These are phyloP conservation scores for Leucania comma DNA, from an alignment of 2,888 invertebrate genomes.

Conservation along the genomic window DNA sequence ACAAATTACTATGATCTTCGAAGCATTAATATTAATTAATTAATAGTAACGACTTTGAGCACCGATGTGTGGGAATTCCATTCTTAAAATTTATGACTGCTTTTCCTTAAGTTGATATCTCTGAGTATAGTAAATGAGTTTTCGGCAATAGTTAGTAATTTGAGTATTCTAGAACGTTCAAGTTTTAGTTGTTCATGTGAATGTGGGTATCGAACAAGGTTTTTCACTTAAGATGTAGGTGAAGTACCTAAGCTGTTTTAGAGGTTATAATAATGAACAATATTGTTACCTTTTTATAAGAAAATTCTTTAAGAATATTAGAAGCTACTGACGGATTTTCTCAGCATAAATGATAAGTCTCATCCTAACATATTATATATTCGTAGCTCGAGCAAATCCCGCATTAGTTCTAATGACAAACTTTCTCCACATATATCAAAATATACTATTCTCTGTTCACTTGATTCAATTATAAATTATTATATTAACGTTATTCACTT, in stretches of 20 bases:
- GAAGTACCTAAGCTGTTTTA: constrained; percentile 20
- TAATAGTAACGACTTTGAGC: too few relatives aligned
- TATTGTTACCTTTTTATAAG: constrained; percentile 10
- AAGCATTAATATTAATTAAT: too few relatives aligned
- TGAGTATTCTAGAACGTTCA: constrained; percentile 20
- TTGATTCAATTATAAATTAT: constrained; percentile 1
- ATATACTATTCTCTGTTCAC: too few relatives aligned
- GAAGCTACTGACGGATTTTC: neutral
- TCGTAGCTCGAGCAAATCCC: too few relatives aligned
- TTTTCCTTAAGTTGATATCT: neutral
- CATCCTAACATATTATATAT: too few relatives aligned
- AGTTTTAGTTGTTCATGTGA: constrained; percentile 12
- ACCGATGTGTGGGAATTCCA: too few relatives aligned
- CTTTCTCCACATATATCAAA: too few relatives aligned
- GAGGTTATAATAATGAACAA: constrained; percentile 21
- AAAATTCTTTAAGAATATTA: neutral
- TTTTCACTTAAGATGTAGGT: constrained; percentile 50
- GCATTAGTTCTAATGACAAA: too few relatives aligned
- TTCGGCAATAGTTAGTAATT: constrained; percentile 23
- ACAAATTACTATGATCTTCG: too few relatives aligned
- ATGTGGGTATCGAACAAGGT: constrained; percentile 38
- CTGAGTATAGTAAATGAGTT: neutral
- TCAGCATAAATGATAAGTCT: too few relatives aligned
- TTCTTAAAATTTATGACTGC: too few relatives aligned
- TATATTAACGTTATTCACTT: neutral